These are phyloP conservation scores for Spatulosminthurus flaviceps DNA, from an alignment of 2,888 invertebrate species.

Conservation along the genomic window DNA sequence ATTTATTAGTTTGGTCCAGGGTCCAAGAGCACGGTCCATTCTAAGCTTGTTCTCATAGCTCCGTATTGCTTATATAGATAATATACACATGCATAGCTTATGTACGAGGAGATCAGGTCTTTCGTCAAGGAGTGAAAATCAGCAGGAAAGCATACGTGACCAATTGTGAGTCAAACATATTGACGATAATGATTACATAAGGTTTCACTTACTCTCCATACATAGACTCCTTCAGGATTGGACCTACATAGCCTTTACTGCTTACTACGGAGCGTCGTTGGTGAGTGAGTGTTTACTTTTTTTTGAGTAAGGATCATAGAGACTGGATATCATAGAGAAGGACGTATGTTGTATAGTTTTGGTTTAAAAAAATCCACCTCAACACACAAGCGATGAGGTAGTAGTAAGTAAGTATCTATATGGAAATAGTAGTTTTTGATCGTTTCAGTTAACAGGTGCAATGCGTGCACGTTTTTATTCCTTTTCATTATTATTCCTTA, in stretches of 20 bases:
- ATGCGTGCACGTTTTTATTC: conserved; percentile 52
- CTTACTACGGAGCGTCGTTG: not conserved
- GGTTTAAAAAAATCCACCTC: too few relatives aligned
- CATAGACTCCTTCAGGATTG: too few relatives aligned
- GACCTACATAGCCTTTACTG: too few relatives aligned
- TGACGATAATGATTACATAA: not conserved
- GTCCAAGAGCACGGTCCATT: too few relatives aligned
- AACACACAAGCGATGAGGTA: not conserved
- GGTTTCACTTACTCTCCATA: not conserved
- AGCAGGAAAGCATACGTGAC: conserved; percentile 18
- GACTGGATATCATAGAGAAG: too few relatives aligned
- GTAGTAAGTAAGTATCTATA: too few relatives aligned
- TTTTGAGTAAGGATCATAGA: not conserved
- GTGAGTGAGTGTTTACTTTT: not conserved
- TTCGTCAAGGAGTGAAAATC: not conserved
- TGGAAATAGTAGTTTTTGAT: conserved; percentile 38
- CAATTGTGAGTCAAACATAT: conserved; percentile 18
- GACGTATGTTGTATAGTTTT: too few relatives aligned
- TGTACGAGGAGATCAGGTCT: too few relatives aligned
- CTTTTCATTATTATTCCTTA: conserved; percentile 51
- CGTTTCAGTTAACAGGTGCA: conserved; percentile 51
- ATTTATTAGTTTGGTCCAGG: not conserved
- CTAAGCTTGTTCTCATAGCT: too few relatives aligned
- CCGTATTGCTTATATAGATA: too few relatives aligned
- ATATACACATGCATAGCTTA: too few relatives aligned